Evolutionary conservation across 2,888 invertebrate species (phyloP), one percentile per base, ranked within the genome.

Genomic region (Ormia ochracea): DNA sequence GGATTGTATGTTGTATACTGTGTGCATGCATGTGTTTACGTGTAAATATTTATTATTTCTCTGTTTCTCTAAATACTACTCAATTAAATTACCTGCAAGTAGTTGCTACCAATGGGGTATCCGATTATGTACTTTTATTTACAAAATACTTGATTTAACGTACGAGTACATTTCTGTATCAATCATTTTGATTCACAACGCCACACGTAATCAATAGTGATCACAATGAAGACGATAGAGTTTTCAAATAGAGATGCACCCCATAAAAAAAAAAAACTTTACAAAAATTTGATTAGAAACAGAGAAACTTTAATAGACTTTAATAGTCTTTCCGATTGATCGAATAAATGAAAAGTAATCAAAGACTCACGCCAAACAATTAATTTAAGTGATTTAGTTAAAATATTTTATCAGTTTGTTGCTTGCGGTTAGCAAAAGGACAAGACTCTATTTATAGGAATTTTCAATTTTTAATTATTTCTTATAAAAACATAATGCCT

Each of bases 161-260:
- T 23, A 61, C n/a, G n/a, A n/a, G n/a, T n/a, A n/a, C 61, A 45
- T 69, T 76, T 61, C 61, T 61, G 43, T 61, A 69, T 76, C 52
- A 76, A 61, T 76, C 36, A 61, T 61, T 54, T 61, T 28, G 48
- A 75, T 75, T 75, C 21, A 61, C 38, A 45, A 68, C 68, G 59
- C 68, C 68, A 45, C 75, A 61, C 68, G 75, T 76, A 61, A 45
- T 61, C 31, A 52, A 45, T 45, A 66, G 61, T 54, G 36, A 68
- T 75, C 41, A 58, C 1, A 28, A 23, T n/a, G 45, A 36, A 65
- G 43, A 48, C 36, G 48, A 45, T 2, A 33, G 31, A 43, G 1
- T 45, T 19, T 23, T 5, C 23, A 54, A 17, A 50, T 19, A 7
- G 21, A 26, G 21, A 58, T 36, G 19, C 9, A 48, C 6, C 58